These are phyloP conservation scores for Silurus aristotelis DNA, from an alignment of 2,797 vertebrate species.

Conservation along the genomic window DNA sequence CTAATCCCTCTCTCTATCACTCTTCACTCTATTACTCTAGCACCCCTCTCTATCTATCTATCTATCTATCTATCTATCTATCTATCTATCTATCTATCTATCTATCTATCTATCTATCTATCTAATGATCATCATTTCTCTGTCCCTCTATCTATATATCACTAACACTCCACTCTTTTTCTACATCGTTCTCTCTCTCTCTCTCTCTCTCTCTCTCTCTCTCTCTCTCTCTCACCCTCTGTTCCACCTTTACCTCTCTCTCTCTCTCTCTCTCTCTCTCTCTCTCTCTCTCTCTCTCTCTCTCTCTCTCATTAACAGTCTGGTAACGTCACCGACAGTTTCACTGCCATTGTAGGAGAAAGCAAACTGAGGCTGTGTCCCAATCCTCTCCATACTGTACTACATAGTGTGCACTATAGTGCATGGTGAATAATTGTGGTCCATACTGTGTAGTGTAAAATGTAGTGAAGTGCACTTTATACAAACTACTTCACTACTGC, in stretches of 20 bases:
- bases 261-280: too few species aligned
- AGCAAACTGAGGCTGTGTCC: background rate
- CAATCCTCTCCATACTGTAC: too few species aligned
- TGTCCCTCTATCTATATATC: too few species aligned
- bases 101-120: too few species aligned
- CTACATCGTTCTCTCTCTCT: too few species aligned
- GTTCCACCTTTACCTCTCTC: too few species aligned
- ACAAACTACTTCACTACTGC: background rate
- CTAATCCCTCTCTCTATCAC: conserved; percentile 57
- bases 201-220: too few species aligned
- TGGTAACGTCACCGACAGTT: conserved; percentile 74
- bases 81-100: background rate
- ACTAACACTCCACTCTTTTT: too few species aligned
- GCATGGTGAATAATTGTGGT: too few species aligned
- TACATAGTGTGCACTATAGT: background rate
- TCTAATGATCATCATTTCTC: too few species aligned
- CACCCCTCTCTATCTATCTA: background rate
- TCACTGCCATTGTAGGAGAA: conserved; percentile 49
- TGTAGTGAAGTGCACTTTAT: background rate
- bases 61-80: background rate
- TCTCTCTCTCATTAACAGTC: conserved; percentile 73
- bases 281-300: conserved; percentile 26
- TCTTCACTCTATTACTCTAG: conserved; percentile 23
- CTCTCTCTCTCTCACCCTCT: too few species aligned
- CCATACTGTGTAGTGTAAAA: background rate